Conservation (phyloP, 2,888 invertebrate species). For the Coleophora deauratella region DNA sequence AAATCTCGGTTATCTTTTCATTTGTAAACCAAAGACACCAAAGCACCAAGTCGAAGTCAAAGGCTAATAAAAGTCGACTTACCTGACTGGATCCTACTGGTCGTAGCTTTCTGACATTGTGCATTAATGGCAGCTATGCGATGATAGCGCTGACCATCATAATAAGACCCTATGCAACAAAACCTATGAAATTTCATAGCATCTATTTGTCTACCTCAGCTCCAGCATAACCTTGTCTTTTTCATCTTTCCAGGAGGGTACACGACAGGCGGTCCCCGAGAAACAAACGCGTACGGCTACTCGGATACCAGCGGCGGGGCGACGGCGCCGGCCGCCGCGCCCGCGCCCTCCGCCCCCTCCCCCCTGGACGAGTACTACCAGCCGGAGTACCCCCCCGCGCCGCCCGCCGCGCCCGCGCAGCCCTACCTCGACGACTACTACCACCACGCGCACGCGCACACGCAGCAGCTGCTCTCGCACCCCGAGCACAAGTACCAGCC, state of each 20-base stretch:
- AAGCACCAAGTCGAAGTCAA: too few relatives aligned
- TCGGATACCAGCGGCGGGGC: slow-evolving; percentile 48
- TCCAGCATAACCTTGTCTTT: not conserved
- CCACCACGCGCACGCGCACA: slow-evolving; percentile 83
- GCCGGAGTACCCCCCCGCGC: slow-evolving; percentile 61
- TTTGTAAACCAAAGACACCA: too few relatives aligned
- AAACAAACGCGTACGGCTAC: slow-evolving; percentile 65
- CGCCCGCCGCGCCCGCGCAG: slow-evolving; percentile 65
- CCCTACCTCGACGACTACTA: slow-evolving; percentile 82
- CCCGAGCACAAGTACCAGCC: slow-evolving; percentile 82
- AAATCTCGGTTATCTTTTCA: too few relatives aligned
- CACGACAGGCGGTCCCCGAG: slow-evolving; percentile 72
- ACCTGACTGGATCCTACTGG: too few relatives aligned
- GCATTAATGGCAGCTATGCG: too few relatives aligned
- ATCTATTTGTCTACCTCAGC: too few relatives aligned
- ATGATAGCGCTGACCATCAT: too few relatives aligned
- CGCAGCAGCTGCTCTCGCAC: slow-evolving; percentile 71
- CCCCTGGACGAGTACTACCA: slow-evolving; percentile 72
- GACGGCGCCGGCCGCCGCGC: slow-evolving; percentile 36
- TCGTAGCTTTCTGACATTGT: too few relatives aligned
- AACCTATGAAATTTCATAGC: too few relatives aligned
- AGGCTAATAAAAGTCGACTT: too few relatives aligned
- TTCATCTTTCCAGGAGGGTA: slow-evolving; percentile 60
- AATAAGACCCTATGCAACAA: too few relatives aligned
- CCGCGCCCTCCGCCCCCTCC: slow-evolving; percentile 56